These are phyloP conservation scores for Drosophila nr. perissopoda DNA, from an alignment of 2,888 invertebrate species.

Conservation along the genomic window DNA sequence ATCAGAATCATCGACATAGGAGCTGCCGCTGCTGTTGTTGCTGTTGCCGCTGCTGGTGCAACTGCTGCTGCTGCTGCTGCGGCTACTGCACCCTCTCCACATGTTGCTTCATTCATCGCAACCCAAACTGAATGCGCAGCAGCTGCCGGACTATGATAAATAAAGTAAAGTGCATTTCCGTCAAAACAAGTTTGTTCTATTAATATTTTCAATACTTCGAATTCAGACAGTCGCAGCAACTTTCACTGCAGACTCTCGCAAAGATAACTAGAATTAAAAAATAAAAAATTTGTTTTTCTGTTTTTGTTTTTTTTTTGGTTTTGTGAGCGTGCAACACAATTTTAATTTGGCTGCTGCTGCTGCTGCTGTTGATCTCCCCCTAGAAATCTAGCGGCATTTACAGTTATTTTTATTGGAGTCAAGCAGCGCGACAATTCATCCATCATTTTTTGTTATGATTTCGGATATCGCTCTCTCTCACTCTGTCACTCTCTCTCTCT, in stretches of 20 bases:
- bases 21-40: slow-evolving; percentile 14
- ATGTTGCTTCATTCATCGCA: slow-evolving; percentile 80
- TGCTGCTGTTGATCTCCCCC: slow-evolving; percentile 68
- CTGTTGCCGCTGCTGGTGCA: not conserved
- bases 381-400: slow-evolving; percentile 75
- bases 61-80: not conserved
- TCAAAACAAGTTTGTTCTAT: slow-evolving; percentile 80
- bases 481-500: not conserved
- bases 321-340: slow-evolving; percentile 62
- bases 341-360: slow-evolving; percentile 68
- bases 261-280: slow-evolving; percentile 77
- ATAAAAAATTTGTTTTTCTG: slow-evolving; percentile 27
- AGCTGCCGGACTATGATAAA: slow-evolving; percentile 75
- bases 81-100: slow-evolving; percentile 67
- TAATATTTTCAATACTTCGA: slow-evolving; percentile 82
- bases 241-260: slow-evolving; percentile 67
- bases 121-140: slow-evolving; percentile 60
- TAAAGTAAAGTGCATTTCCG: slow-evolving; percentile 81
- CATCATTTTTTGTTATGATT: slow-evolving; percentile 82
- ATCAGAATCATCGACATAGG: slow-evolving; percentile 58
- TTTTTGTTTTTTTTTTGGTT: slow-evolving; percentile 2
- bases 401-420: slow-evolving; percentile 82
- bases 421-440: slow-evolving; percentile 81
- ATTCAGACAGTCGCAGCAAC: slow-evolving; percentile 76
- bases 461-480: slow-evolving; percentile 47